These are phyloP conservation scores for Cuniculus paca DNA, from an alignment of 2,797 vertebrate genomes.

Conservation along the genomic window DNA sequence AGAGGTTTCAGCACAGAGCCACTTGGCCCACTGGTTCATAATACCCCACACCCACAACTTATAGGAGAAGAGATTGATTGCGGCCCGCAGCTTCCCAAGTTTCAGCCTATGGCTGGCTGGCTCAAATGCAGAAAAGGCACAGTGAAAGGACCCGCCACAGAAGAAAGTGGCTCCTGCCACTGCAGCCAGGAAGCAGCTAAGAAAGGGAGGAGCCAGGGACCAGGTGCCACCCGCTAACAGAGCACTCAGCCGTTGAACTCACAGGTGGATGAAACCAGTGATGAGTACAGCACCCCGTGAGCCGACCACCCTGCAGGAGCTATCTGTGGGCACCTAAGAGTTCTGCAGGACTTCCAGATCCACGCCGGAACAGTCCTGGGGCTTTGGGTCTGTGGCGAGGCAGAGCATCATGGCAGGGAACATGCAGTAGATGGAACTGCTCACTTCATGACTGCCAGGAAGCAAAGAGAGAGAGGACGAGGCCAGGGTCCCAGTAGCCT, in stretches of 20 bases:
- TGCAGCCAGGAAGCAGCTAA: neutral
- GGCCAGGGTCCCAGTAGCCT: too few relatives aligned
- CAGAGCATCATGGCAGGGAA: neutral
- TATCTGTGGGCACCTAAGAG: too few relatives aligned
- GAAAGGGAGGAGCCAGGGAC: neutral
- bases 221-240: neutral
- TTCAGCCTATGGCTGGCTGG: neutral
- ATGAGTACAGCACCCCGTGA: neutral
- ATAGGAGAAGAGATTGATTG: neutral
- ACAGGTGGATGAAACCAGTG: neutral
- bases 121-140: neutral
- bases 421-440: too few relatives aligned
- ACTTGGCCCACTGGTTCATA: neutral
- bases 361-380: neutral
- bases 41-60: neutral
- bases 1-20: too few relatives aligned
- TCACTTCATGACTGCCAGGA: neutral
- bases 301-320: neutral
- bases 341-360: neutral
- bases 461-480: neutral
- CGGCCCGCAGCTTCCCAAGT: neutral
- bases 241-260: neutral
- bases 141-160: neutral
- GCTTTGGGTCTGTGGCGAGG: neutral
- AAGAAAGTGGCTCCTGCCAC: neutral